A percentile compares a stretch with the other conserved stretches of the same genome.
These are phyloP conservation scores for Drosophila gaucha DNA, from an alignment of 2,888 invertebrate genomes.

Conservation along the genomic window DNA sequence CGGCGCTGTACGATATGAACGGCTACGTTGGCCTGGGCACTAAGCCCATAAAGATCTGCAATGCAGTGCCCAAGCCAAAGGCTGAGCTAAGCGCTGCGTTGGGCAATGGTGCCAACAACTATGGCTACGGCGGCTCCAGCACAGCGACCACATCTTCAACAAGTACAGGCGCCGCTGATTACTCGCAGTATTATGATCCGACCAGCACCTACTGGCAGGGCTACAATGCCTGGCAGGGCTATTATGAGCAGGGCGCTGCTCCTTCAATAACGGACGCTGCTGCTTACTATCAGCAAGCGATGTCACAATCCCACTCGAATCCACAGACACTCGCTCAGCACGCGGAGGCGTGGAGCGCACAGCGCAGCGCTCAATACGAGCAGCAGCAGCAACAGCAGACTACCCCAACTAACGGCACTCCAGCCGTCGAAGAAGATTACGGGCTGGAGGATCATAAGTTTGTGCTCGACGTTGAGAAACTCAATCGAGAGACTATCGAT, in stretches of 20 bases:
- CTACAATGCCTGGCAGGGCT: constrained; percentile 92
- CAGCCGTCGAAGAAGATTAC: constrained; percentile 87
- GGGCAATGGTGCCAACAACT: constrained; percentile 81
- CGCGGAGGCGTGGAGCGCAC: constrained; percentile 86
- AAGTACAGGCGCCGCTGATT: constrained; percentile 84
- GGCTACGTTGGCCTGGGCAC: constrained; percentile 94
- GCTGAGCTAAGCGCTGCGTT: constrained; percentile 83
- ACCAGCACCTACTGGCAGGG: constrained; percentile 93
- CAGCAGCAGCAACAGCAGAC: constrained; percentile 73
- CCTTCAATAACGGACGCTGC: constrained; percentile 76
- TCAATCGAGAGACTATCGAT: constrained; percentile 91
- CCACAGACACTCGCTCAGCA: constrained; percentile 83
- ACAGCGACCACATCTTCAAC: constrained; percentile 60
- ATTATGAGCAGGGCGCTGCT: constrained; percentile 86
- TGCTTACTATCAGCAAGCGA: constrained; percentile 84
- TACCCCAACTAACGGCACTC: constrained; percentile 78
- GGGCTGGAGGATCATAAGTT: constrained; percentile 93
- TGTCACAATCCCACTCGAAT: constrained; percentile 82
- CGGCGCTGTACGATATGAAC: constrained; percentile 96
- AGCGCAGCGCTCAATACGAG: constrained; percentile 84
- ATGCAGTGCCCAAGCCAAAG: constrained; percentile 95
- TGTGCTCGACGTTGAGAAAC: constrained; percentile 89
- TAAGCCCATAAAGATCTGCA: constrained; percentile 95
- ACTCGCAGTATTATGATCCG: constrained; percentile 93
- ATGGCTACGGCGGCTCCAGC: constrained; percentile 67